Percentiles rank a stretch among this genome's conserved stretches.
Conservation (phyloP, 2,113 vertebrate genomes). For the Ophthalmotilapia sp. region DNA sequence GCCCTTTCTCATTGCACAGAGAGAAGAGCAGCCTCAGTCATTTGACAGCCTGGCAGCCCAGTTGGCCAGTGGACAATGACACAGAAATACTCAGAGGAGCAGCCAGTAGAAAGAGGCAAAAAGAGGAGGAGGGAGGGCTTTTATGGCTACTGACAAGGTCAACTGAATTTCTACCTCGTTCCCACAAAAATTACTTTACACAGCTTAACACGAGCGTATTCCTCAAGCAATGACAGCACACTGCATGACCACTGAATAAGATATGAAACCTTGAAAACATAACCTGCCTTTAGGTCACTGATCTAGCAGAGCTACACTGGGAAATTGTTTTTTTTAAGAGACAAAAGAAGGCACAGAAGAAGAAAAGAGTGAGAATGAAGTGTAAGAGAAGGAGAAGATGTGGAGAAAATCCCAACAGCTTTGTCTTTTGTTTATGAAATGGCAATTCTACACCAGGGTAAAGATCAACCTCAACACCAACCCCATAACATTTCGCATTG, state of each 20-base stretch:
- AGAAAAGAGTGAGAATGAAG: background rate
- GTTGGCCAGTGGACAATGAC: conserved; percentile 25
- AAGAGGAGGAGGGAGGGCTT: background rate
- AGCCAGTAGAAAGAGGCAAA: background rate
- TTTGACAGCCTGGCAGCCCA: conserved; percentile 11
- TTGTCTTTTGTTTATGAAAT: background rate
- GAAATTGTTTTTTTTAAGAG: background rate
- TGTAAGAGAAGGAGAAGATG: background rate
- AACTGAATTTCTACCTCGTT: background rate
- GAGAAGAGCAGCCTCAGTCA: conserved; percentile 8
- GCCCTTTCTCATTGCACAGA: background rate
- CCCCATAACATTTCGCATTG: background rate
- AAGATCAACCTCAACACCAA: background rate
- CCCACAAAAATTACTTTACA: background rate
- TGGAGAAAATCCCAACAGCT: background rate
- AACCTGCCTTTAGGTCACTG: conserved; percentile 1
- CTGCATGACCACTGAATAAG: background rate
- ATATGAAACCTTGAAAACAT: conserved; percentile 3
- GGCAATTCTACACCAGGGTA: background rate
- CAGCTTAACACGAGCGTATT: background rate
- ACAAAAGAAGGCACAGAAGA: background rate
- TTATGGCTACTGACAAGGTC: conserved; percentile 30
- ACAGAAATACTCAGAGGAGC: conserved; percentile 38
- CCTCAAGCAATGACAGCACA: background rate
- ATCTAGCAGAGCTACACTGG: background rate